Percentiles rank a stretch among this genome's conserved stretches.
Evolutionary conservation across 2,113 vertebrate species (phyloP).

Genomic region (Todiramphus saurophagus): DNA sequence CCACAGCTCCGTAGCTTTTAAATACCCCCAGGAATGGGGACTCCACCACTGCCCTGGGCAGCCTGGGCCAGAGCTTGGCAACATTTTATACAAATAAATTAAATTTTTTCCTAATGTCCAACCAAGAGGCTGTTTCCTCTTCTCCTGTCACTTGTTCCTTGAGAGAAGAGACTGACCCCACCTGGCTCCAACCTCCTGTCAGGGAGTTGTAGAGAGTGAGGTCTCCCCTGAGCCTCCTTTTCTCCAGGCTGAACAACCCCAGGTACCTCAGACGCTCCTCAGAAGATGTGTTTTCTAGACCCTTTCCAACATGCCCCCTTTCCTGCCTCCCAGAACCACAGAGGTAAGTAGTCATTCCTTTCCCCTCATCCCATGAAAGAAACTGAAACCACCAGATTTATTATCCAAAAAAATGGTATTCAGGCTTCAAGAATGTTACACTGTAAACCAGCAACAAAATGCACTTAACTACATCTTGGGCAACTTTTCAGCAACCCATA

Average conservation of each 20-base stretch:
- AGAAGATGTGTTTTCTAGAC: neutral
- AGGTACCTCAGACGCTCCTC: neutral
- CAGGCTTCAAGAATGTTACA: neutral
- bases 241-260: neutral
- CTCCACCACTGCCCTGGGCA: too few relatives aligned
- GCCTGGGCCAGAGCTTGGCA: too few relatives aligned
- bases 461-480: neutral
- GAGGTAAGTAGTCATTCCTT: neutral
- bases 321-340: neutral
- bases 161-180: too few relatives aligned
- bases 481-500: neutral
- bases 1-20: too few relatives aligned
- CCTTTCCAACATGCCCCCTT: neutral
- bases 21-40: too few relatives aligned
- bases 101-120: too few relatives aligned
- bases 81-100: too few relatives aligned
- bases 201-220: neutral
- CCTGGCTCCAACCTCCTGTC: neutral
- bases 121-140: too few relatives aligned
- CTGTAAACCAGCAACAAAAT: neutral
- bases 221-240: neutral
- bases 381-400: neutral
- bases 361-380: neutral
- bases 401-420: neutral
- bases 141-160: too few relatives aligned